Conservation (phyloP, 2,113 vertebrate species). For the Arizona elegans region DNA sequence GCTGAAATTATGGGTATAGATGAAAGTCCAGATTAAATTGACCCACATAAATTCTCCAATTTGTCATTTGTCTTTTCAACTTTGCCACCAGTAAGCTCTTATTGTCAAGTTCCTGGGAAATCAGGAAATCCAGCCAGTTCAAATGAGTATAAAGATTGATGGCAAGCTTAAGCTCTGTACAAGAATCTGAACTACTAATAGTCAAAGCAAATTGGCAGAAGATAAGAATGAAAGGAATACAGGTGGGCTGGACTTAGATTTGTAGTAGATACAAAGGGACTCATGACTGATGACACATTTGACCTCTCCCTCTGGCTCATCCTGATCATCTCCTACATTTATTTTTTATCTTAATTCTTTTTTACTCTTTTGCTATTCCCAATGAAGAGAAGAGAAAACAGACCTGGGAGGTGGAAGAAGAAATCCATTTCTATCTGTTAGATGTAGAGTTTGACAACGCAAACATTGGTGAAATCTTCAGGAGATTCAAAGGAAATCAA, state of each 20-base stretch:
- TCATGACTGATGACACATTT: too few relatives aligned
- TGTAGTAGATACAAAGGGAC: too few relatives aligned
- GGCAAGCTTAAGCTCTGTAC: too few relatives aligned
- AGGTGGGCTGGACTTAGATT: too few relatives aligned
- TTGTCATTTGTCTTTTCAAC: neutral
- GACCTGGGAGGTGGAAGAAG: neutral
- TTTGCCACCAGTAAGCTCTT: neutral
- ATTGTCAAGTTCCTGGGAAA: too few relatives aligned
- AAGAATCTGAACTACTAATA: too few relatives aligned
- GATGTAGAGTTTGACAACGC: neutral
- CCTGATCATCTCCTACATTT: too few relatives aligned
- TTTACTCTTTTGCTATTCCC: neutral
- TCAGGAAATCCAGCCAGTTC: too few relatives aligned
- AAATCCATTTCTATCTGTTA: too few relatives aligned
- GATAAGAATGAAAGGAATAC: too few relatives aligned
- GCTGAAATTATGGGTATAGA: neutral
- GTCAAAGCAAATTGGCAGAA: too few relatives aligned
- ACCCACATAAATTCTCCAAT: neutral
- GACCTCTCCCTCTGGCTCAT: neutral
- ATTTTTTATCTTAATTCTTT: neutral
- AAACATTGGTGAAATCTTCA: neutral
- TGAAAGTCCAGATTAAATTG: neutral
- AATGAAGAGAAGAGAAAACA: neutral
- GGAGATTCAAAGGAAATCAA: neutral
- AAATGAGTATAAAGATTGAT: too few relatives aligned